phyloP scores from a whole-genome alignment of 2,113 vertebrate species.

The Telmatochromis bifrenatus region DNA sequence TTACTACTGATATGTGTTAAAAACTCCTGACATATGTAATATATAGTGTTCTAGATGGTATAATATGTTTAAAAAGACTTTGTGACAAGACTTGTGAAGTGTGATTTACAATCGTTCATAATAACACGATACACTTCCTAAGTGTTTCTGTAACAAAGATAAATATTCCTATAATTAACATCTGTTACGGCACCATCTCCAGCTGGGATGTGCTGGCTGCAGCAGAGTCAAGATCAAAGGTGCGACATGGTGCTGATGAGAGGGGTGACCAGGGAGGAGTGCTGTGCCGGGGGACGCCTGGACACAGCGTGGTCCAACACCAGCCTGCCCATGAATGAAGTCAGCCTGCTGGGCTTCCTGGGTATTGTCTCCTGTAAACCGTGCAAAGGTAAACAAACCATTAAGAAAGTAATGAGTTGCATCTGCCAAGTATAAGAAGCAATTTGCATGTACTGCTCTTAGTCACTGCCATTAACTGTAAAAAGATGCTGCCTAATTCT shows the following conservation, averaged over 20 bases:
- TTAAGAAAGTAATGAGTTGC: neutral
- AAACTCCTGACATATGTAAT: neutral
- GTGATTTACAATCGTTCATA: neutral
- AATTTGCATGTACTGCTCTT: neutral
- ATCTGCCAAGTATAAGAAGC: neutral
- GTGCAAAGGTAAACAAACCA: conserved; percentile 84
- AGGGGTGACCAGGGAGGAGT: conserved; percentile 84
- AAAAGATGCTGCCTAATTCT: neutral
- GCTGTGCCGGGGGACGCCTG: conserved; percentile 80
- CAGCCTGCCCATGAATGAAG: conserved; percentile 87
- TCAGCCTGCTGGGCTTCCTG: conserved; percentile 89
- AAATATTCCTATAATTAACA: neutral
- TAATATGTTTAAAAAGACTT: neutral
- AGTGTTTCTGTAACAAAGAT: neutral
- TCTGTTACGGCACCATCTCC: neutral
- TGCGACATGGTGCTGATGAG: conserved; percentile 90
- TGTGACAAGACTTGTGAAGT: neutral
- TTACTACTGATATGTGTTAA: neutral
- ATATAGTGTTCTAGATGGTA: neutral
- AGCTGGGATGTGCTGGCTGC: conserved; percentile 96
- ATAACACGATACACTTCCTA: neutral
- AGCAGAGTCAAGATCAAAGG: conserved; percentile 82
- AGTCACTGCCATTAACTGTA: neutral
- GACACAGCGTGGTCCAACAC: conserved; percentile 92
- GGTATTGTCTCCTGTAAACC: conserved; percentile 90